phyloP scores from a whole-genome alignment of 2,888 invertebrate species.

The Carpatolechia fugitivella region DNA sequence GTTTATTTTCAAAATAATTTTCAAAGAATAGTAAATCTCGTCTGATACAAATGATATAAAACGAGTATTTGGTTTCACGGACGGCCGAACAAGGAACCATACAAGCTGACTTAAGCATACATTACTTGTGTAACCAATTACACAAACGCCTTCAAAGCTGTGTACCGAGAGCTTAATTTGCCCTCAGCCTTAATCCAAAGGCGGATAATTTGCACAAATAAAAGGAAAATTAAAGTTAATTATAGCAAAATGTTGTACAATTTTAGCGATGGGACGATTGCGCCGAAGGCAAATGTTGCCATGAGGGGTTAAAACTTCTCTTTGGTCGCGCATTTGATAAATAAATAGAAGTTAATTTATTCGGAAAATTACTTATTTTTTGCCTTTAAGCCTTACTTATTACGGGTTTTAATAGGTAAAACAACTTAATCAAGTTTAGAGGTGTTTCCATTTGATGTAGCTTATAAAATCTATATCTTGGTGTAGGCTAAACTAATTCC shows the following conservation, averaged over 20 bases:
- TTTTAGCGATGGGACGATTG: slow-evolving; percentile 46
- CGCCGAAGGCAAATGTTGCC: slow-evolving; percentile 16
- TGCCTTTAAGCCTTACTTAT: too few species aligned
- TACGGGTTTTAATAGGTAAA: too few species aligned
- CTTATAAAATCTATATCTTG: too few species aligned
- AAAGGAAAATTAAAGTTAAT: slow-evolving; percentile 12
- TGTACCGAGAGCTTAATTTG: slow-evolving; percentile 5
- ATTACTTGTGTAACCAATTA: slow-evolving; percentile 2
- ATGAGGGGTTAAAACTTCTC: not conserved
- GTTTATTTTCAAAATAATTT: too few species aligned
- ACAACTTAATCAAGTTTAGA: too few species aligned
- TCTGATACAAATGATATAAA: too few species aligned
- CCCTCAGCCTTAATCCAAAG: not conserved
- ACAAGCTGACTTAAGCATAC: not conserved
- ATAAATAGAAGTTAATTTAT: slow-evolving; percentile 1
- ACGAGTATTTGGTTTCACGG: too few species aligned
- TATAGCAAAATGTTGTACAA: slow-evolving; percentile 16
- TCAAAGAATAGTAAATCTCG: too few species aligned
- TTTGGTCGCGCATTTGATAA: not conserved
- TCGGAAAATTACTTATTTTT: not conserved
- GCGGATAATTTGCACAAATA: slow-evolving; percentile 6
- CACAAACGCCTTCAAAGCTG: slow-evolving; percentile 4
- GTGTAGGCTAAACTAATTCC: too few species aligned
- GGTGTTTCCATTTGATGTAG: too few species aligned
- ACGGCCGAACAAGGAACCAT: not conserved